Evolutionary conservation across 2,113 vertebrate species (phyloP).

Genomic region (Notarius lentiginosus): DNA sequence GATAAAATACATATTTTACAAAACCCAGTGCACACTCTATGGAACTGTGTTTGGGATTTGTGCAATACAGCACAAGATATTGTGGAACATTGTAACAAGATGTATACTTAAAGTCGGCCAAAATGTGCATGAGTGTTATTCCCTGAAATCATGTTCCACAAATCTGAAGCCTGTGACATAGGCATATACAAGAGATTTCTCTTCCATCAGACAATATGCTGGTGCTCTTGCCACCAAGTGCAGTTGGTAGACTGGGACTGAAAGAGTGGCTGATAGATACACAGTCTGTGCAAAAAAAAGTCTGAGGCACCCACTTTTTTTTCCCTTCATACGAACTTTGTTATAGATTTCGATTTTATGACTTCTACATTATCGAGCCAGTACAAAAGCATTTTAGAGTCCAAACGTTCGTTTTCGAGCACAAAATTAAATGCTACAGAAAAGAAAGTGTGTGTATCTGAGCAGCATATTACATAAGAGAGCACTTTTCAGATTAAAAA

Average conservation of each 20-base stretch:
- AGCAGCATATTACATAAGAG: too few species aligned
- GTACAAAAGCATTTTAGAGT: too few species aligned
- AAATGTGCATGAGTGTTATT: conserved; percentile 24
- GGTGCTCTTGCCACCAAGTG: conserved; percentile 27
- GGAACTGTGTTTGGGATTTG: background rate
- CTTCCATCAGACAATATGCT: conserved; percentile 31
- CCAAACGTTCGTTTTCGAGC: too few species aligned
- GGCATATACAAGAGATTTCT: conserved; percentile 25
- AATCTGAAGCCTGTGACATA: conserved; percentile 34
- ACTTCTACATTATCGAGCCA: too few species aligned
- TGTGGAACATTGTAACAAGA: background rate
- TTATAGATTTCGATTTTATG: too few species aligned
- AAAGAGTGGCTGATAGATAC: conserved; percentile 15
- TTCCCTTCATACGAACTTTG: too few species aligned
- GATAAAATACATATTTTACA: background rate
- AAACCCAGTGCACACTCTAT: too few species aligned
- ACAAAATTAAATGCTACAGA: too few species aligned
- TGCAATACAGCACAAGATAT: background rate
- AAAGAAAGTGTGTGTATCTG: too few species aligned
- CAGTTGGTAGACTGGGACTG: conserved; percentile 23
- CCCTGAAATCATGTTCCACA: conserved; percentile 44
- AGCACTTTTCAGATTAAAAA: too few species aligned
- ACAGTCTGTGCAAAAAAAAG: too few species aligned
- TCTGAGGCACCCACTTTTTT: too few species aligned
- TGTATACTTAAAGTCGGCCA: background rate